Conservation (phyloP, 2,113 vertebrate genomes). For the Psilopsiagon aurifrons region DNA sequence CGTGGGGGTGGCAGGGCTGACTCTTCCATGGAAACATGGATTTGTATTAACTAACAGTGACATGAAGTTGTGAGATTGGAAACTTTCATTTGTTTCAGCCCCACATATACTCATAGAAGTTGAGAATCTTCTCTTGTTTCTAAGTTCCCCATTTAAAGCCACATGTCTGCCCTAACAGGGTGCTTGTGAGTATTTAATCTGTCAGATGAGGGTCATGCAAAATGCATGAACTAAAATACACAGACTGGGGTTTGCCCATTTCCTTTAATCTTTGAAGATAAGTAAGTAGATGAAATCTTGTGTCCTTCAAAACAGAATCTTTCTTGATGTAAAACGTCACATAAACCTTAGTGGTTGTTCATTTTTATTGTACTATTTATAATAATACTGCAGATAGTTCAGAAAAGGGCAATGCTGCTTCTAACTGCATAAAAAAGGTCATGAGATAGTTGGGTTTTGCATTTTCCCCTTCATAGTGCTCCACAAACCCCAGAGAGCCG, state of each 20-base stretch:
- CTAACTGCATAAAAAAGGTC: slow-evolving; percentile 88
- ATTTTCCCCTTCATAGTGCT: slow-evolving; percentile 27
- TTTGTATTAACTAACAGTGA: background rate
- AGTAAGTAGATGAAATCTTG: slow-evolving; percentile 77
- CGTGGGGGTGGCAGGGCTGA: background rate
- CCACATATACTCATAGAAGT: background rate
- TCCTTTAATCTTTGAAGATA: slow-evolving; percentile 91
- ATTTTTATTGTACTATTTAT: slow-evolving; percentile 69
- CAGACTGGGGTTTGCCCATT: slow-evolving; percentile 30
- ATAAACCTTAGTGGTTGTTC: slow-evolving; percentile 60
- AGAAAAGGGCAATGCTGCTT: slow-evolving; percentile 78
- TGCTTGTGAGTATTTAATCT: background rate
- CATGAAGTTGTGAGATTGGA: background rate
- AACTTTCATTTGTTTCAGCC: background rate
- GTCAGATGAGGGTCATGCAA: background rate
- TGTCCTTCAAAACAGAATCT: slow-evolving; percentile 78
- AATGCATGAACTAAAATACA: background rate
- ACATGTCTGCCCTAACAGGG: background rate
- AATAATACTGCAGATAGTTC: slow-evolving; percentile 84
- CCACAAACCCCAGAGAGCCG: slow-evolving; percentile 15
- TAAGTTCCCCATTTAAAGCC: background rate
- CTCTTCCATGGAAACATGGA: background rate
- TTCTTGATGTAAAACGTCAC: slow-evolving; percentile 79
- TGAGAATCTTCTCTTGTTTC: background rate
- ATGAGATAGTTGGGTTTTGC: background rate